phyloP scores from a whole-genome alignment of 2,113 vertebrate genomes.

The Nycticebus coucang region DNA sequence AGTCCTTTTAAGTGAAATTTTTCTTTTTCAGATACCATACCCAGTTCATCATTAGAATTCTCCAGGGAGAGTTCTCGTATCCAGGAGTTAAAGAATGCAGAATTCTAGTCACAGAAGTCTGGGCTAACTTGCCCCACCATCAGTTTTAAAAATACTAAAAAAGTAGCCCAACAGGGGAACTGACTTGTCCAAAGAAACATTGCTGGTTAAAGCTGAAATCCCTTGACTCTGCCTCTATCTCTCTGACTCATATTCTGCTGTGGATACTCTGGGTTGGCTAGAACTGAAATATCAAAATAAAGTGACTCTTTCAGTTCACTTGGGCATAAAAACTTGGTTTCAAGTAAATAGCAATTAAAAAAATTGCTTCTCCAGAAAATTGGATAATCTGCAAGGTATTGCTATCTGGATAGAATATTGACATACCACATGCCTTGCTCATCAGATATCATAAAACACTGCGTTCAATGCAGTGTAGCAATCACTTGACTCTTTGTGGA shows the following conservation, averaged over 20 bases:
- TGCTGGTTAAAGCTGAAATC: background rate
- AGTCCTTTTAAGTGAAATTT: background rate
- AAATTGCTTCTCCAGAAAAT: background rate
- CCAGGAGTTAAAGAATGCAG: background rate
- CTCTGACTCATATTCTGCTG: background rate
- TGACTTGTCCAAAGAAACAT: background rate
- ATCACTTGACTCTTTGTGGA: background rate
- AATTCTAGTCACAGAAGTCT: background rate
- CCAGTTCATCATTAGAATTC: background rate
- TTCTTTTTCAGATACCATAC: slow-evolving; percentile 36
- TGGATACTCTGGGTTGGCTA: background rate
- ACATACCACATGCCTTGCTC: slow-evolving; percentile 2
- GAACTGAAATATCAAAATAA: slow-evolving; percentile 10
- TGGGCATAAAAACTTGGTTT: slow-evolving; percentile 43
- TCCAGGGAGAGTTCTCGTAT: background rate
- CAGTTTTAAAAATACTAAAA: background rate
- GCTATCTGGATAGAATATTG: background rate
- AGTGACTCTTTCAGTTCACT: slow-evolving; percentile 16
- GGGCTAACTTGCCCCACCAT: background rate
- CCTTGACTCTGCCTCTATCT: background rate
- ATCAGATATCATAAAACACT: slow-evolving; percentile 9
- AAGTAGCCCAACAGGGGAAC: background rate
- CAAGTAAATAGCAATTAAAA: slow-evolving; percentile 7
- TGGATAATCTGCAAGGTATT: background rate
- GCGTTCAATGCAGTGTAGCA: slow-evolving; percentile 36